Evolutionary conservation across 1,140 invertebrate species (phyloP), one percentile per base, ranked within the genome.

Genomic region (Diuraphis noxia): DNA sequence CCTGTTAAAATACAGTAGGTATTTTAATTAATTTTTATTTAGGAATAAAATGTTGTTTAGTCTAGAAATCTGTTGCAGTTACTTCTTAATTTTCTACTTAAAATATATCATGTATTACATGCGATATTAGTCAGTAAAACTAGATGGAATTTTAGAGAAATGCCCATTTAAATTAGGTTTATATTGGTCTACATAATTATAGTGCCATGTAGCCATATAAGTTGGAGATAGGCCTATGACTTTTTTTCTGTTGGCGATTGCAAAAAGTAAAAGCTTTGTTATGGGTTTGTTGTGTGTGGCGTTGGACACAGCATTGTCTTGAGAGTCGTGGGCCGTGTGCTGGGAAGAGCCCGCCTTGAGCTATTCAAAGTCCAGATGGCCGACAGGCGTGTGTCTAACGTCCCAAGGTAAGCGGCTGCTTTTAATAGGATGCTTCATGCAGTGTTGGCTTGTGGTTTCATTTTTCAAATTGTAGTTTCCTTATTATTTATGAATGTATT

Each of bases 211-310:
- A 91, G 72, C 89, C 89, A 91, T 90, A 90, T 87, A 88, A 79
- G 89, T 91, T 91, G 82, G 89, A 82, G 89, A 49, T 91, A 91
- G 89, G 89, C 89, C 89, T 91, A 91, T 91, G 89, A 91, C 89
- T 91, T 91, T 91, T 91, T 91, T 91, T 91, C 89, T 91, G 89
- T 91, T 91, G 89, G 89, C 89, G 89, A 91, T 91, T 91, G 89
- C 89, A 91, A 91, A 81, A 91, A 91, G 89, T 91, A 91, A 91
- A 91, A 91, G 89, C 89, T 91, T 91, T 91, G 89, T 91, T 91
- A 91, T 91, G 89, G 89, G 89, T 91, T 91, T 91, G 89, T 91
- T 91, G 89, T 91, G 89, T 91, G 89, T 91, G 89, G 89, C 89
- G 89, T 91, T 91, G 89, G 89, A 91, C 89, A 91, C 89, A 91